These are phyloP conservation scores for Gymnodraco acuticeps DNA, from an alignment of 2,797 vertebrate species.

Conservation along the genomic window DNA sequence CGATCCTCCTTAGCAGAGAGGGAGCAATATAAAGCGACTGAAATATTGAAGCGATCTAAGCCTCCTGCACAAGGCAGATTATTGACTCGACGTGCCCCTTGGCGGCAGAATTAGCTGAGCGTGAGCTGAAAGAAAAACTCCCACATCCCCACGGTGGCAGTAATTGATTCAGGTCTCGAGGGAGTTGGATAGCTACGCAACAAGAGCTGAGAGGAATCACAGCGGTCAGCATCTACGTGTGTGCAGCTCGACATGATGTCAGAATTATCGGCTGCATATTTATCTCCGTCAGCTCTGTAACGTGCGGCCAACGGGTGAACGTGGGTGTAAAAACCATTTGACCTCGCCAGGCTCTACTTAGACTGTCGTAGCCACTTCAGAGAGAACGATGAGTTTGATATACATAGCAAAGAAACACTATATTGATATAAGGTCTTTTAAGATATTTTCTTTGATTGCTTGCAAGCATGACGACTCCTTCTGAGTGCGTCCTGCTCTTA, in stretches of 20 bases:
- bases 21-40: slow-evolving; percentile 30
- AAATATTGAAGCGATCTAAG: slow-evolving; percentile 44
- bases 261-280: slow-evolving; percentile 26
- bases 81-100: slow-evolving; percentile 51
- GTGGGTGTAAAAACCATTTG: background rate
- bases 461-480: no score
- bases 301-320: slow-evolving; percentile 17
- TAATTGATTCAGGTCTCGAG: slow-evolving; percentile 64
- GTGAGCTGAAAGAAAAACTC: slow-evolving; percentile 20
- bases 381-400: no score
- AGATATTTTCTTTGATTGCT: no score
- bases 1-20: slow-evolving; percentile 21
- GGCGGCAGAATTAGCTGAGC: slow-evolving; percentile 54
- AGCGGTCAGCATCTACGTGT: slow-evolving; percentile 29
- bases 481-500: no score
- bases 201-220: slow-evolving; percentile 13
- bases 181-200: slow-evolving; percentile 38
- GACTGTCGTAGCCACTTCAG: background rate
- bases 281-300: background rate
- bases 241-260: slow-evolving; percentile 18
- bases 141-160: slow-evolving; percentile 14
- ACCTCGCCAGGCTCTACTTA: slow-evolving; percentile 13
- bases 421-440: no score
- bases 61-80: slow-evolving; percentile 47
- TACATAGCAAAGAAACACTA: no score